phyloP scores from a whole-genome alignment of 2,888 invertebrate genomes.

The Hypolimnas misippus region DNA sequence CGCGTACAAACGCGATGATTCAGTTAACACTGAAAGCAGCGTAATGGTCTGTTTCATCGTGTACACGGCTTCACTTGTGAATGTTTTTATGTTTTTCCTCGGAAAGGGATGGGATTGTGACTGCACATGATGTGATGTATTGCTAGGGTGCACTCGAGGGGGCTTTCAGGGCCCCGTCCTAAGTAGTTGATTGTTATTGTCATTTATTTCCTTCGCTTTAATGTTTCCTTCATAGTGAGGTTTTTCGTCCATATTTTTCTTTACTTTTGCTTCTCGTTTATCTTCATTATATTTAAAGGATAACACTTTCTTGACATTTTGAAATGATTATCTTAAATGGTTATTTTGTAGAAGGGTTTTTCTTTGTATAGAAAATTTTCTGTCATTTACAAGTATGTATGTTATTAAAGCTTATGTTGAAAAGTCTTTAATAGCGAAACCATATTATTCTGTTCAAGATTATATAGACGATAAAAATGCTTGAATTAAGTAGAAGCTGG shows the following conservation, averaged over 20 bases:
- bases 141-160: constrained; percentile 50
- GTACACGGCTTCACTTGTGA: constrained; percentile 29
- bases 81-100: constrained; percentile 31
- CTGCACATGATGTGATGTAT: constrained; percentile 59
- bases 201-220: constrained; percentile 46
- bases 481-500: too few relatives aligned
- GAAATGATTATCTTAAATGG: too few relatives aligned
- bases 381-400: too few relatives aligned
- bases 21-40: constrained; percentile 15
- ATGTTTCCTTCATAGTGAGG: constrained; percentile 31
- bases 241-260: constrained; percentile 13
- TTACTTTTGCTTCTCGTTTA: background rate
- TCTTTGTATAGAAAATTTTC: too few relatives aligned
- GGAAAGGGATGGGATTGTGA: constrained; percentile 44
- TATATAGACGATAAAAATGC: too few relatives aligned
- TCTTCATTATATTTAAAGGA: constrained; percentile 15
- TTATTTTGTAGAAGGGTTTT: too few relatives aligned
- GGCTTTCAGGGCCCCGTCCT: constrained; percentile 45
- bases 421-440: too few relatives aligned
- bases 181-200: constrained; percentile 50
- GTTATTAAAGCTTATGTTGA: too few relatives aligned
- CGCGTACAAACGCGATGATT: background rate
- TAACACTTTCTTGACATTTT: too few relatives aligned
- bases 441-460: too few relatives aligned
- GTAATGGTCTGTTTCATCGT: constrained; percentile 24